phyloP scores from a whole-genome alignment of 1,140 invertebrate genomes.

The Lasaia peninsularis region DNA sequence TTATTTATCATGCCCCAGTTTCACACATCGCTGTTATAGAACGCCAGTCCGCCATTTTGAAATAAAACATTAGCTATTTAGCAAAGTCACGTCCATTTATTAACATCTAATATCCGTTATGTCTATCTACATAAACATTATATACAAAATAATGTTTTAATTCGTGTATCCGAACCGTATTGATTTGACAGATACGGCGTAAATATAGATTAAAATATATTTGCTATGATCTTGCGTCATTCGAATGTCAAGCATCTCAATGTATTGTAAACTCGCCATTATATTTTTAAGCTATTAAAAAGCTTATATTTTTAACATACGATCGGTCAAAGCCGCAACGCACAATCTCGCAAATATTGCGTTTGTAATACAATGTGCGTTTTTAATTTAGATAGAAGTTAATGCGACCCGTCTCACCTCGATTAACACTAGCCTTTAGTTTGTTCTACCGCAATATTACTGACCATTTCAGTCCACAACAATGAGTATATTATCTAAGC shows the following conservation, averaged over 20 bases:
- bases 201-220: slow-evolving; percentile 8
- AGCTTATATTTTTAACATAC: too few relatives aligned
- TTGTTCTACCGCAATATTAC: too few relatives aligned
- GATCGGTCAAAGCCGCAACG: neutral
- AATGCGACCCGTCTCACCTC: neutral
- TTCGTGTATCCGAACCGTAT: slow-evolving; percentile 20
- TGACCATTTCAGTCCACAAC: too few relatives aligned
- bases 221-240: neutral
- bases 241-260: neutral
- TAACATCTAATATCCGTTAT: slow-evolving; percentile 29
- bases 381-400: neutral
- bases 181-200: slow-evolving; percentile 8
- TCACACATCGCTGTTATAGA: neutral
- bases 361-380: neutral
- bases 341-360: too few relatives aligned
- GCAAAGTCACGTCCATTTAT: slow-evolving; percentile 24
- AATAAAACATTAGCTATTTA: neutral
- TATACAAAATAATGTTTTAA: slow-evolving; percentile 50
- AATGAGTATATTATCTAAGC: too few relatives aligned
- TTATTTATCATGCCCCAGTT: too few relatives aligned
- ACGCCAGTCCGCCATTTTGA: neutral
- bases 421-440: neutral
- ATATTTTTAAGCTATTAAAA: neutral
- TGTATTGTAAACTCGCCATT: neutral
- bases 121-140: slow-evolving; percentile 45